Percentiles rank a stretch among this genome's conserved stretches.
Evolutionary conservation across 2,113 vertebrate species (phyloP).

Genomic region (Callospermophilus lateralis): DNA sequence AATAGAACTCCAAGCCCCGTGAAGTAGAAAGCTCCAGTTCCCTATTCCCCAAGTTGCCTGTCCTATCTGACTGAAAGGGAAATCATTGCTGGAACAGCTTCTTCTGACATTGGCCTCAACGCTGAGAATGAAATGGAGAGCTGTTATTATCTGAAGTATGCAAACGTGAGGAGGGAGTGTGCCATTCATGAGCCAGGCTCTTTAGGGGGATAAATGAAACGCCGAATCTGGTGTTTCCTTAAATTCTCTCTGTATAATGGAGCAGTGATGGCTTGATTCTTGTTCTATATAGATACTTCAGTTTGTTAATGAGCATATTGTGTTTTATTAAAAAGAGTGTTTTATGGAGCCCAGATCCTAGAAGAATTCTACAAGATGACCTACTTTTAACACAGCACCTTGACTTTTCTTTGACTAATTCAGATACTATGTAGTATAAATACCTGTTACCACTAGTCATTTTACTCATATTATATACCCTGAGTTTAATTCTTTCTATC

Average conservation of each 20-base stretch:
- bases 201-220: neutral
- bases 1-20: neutral
- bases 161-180: neutral
- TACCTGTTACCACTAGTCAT: neutral
- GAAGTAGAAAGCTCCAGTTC: neutral
- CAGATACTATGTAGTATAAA: neutral
- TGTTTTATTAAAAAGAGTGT: neutral
- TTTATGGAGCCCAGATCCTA: neutral
- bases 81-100: neutral
- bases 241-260: neutral
- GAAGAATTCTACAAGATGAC: neutral
- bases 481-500: constrained; percentile 22
- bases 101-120: constrained; percentile 2
- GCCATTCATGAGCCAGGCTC: neutral
- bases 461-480: neutral
- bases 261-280: neutral
- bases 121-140: neutral
- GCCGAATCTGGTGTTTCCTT: neutral
- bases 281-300: neutral
- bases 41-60: neutral
- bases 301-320: neutral
- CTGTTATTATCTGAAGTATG: neutral
- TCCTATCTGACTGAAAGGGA: neutral
- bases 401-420: neutral
- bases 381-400: neutral